phyloP scores from a whole-genome alignment of 2,113 vertebrate species.

The Empidonax alnorum region DNA sequence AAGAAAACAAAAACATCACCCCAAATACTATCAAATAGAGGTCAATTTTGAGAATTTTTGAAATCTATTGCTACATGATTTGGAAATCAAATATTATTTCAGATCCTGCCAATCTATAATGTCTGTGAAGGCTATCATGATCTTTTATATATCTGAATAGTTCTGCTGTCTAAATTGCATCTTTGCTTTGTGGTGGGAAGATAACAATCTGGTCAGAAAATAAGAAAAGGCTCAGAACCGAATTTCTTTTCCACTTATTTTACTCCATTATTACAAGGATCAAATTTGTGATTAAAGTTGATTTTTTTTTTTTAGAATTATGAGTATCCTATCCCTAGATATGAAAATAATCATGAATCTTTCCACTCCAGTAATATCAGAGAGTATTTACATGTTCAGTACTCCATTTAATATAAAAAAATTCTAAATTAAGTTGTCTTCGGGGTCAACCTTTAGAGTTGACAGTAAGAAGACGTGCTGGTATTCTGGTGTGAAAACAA shows the following conservation, averaged over 20 bases:
- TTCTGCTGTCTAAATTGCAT: not conserved
- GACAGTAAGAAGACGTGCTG: not conserved
- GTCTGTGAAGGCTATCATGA: not conserved
- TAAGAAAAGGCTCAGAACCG: not conserved
- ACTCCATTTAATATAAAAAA: not conserved
- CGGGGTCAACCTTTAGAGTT: fast-evolving
- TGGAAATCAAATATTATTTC: not conserved
- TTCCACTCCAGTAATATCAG: not conserved
- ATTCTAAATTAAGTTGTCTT: not conserved
- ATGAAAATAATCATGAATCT: not conserved
- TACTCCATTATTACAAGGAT: not conserved
- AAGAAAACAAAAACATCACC: not conserved
- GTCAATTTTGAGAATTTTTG: not conserved
- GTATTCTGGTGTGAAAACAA: not conserved
- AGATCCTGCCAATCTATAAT: not conserved
- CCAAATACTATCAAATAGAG: not conserved
- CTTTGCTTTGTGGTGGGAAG: not conserved
- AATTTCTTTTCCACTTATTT: not conserved
- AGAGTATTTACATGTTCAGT: not conserved
- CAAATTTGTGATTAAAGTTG: not conserved
- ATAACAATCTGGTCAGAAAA: not conserved
- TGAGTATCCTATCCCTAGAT: not conserved
- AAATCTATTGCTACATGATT: not conserved
- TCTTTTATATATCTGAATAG: not conserved
- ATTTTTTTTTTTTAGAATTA: not conserved